Base-by-base conservation (phyloP, 2,113 vertebrate genomes). In the Campylomormyrus tamandua region DNA sequence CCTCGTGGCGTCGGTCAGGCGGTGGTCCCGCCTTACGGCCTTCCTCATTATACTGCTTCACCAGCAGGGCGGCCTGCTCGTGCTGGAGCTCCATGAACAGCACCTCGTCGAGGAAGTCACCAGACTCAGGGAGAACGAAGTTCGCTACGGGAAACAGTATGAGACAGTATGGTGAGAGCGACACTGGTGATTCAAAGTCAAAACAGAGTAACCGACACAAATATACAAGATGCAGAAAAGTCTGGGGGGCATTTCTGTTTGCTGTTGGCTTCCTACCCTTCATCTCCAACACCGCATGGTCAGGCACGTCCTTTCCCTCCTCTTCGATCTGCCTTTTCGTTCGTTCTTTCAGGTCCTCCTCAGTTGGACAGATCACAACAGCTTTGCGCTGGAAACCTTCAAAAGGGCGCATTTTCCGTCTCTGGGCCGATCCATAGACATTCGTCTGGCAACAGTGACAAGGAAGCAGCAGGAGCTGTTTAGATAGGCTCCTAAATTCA, bases 391-490 rank as follows among this genome's bases (percentile, higher is more conserved):
- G 97, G 96, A 98, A 98, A 94, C 97, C 97, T 97, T 98, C 98
- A 96, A 98, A 98, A 94, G 98, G 98, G 94, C 97, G 97, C 97
- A 98, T 98, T 97, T 98, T 98, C 96, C 97, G 97, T 94, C 97
- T 97, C 96, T 98, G 98, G 94, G 98, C 98, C 93, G 98, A 98
- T 94, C 97, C 97, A 95, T 98, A 98, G 94, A 98, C 98, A 95
- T 98, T 98, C 95, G 98, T 98, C 98, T 98, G 96, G 93, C 93
- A 94, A 95, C 91, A 94, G 93, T 93, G 95, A 97, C 92, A 97
- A 96, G 95, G 93, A 96, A 96, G 93, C 96, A 93, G 94, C 95
- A 96, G 95, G 94, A 96, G 93, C 93, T 92, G 94, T 94, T 95
- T 91, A 94, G 95, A 95, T 92, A 91, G 95, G 93, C 92, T 93